Evolutionary conservation across 2,888 invertebrate species (phyloP).

Genomic region (Caenorhabditis becei): DNA sequence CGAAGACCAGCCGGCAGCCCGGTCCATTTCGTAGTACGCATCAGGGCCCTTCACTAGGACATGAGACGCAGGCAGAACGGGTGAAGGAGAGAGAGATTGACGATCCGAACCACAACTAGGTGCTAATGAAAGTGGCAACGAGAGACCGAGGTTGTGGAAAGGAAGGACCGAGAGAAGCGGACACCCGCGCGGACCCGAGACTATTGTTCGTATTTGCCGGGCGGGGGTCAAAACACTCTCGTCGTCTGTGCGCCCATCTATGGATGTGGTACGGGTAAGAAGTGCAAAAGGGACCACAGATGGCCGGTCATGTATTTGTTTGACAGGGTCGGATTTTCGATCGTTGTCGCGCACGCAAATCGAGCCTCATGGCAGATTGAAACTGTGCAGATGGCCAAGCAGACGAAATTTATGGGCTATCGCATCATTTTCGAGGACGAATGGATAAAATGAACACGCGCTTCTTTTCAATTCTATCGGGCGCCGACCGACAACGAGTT

Average conservation of each 20-base stretch:
- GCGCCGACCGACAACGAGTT: background rate
- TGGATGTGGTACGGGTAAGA: constrained; percentile 40
- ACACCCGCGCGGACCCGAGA: constrained; percentile 57
- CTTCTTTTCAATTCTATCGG: background rate
- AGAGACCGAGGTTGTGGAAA: constrained; percentile 23
- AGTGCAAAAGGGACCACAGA: constrained; percentile 44
- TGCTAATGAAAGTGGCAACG: constrained; percentile 52
- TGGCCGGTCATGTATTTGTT: constrained; percentile 56
- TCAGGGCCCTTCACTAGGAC: constrained; percentile 39
- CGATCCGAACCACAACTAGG: constrained; percentile 52
- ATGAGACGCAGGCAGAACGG: constrained; percentile 37
- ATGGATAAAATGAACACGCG: constrained; percentile 31
- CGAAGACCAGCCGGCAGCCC: constrained; percentile 56
- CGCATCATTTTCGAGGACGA: constrained; percentile 33
- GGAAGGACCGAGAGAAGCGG: constrained; percentile 41
- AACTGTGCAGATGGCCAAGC: constrained; percentile 53
- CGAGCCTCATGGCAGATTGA: constrained; percentile 34
- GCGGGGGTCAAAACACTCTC: constrained; percentile 46
- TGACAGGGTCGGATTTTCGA: constrained; percentile 38
- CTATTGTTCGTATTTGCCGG: constrained; percentile 58
- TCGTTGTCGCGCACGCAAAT: constrained; percentile 22
- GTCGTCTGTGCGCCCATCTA: constrained; percentile 28
- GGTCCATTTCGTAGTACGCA: constrained; percentile 55
- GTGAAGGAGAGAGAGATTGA: constrained; percentile 52
- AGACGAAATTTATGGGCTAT: constrained; percentile 28